Conservation (phyloP, 2,797 vertebrate species). For the Pachyuromys duprasi region DNA sequence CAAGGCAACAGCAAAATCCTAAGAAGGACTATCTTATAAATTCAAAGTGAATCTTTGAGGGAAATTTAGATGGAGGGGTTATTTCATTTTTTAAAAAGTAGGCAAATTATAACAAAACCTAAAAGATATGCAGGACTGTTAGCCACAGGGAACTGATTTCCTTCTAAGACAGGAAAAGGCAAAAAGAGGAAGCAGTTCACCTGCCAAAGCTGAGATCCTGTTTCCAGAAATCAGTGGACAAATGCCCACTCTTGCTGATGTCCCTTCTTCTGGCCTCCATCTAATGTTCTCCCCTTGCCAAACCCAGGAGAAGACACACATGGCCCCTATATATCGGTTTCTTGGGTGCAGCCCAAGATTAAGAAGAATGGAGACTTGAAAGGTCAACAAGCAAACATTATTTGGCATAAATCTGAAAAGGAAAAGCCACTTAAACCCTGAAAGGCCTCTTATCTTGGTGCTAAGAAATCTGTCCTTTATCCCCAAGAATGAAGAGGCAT, state of each 20-base stretch:
- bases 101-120: background rate
- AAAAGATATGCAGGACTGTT: background rate
- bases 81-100: background rate
- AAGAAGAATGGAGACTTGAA: background rate
- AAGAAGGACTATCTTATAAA: background rate
- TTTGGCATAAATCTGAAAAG: background rate
- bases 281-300: background rate
- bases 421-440: background rate
- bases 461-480: constrained; percentile 4
- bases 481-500: background rate
- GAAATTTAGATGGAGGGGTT: background rate
- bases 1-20: background rate
- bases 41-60: background rate
- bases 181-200: background rate
- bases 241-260: background rate
- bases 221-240: background rate
- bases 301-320: background rate
- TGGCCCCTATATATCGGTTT: background rate
- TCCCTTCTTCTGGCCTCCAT: background rate
- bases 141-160: background rate
- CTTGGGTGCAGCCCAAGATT: background rate
- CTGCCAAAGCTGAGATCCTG: background rate
- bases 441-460: background rate
- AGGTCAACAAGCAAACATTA: constrained; percentile 22
- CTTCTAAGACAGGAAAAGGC: background rate